These are phyloP conservation scores for Rhyacophila brunnea DNA, from an alignment of 1,140 invertebrate species.

Conservation along the genomic window DNA sequence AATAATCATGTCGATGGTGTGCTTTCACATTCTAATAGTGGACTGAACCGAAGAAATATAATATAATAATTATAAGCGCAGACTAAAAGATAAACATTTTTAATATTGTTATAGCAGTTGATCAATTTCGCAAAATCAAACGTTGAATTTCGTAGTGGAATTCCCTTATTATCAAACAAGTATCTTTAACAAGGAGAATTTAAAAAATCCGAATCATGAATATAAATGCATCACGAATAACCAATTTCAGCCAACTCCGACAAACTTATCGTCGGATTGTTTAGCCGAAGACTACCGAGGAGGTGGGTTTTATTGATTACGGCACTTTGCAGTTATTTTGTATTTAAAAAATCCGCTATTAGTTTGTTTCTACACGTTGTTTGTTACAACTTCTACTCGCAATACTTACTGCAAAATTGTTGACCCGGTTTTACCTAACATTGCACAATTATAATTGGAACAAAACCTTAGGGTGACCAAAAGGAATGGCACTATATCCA, in stretches of 20 bases:
- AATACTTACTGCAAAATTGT: slow-evolving; percentile 13
- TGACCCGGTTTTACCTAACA: slow-evolving; percentile 15
- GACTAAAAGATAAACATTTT: no score
- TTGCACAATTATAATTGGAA: neutral
- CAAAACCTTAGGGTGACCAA: no score
- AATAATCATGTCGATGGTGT: no score
- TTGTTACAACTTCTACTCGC: neutral
- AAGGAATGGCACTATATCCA: no score
- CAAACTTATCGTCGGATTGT: neutral
- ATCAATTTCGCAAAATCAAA: neutral
- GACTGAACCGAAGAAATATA: no score
- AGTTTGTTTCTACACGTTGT: slow-evolving; percentile 23
- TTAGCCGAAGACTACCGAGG: neutral
- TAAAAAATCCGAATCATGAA: slow-evolving; percentile 23
- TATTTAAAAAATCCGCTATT: slow-evolving; percentile 22
- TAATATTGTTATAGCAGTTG: no score
- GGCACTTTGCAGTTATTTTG: slow-evolving; percentile 20
- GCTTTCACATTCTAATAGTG: no score
- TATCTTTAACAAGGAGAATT: neutral
- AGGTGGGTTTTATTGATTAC: slow-evolving; percentile 17
- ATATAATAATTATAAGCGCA: no score
- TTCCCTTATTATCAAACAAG: no score
- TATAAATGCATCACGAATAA: slow-evolving; percentile 20
- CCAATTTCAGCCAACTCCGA: slow-evolving; percentile 17
- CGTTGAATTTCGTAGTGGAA: neutral